These are phyloP conservation scores for Dysidea cf. avara DNA, from an alignment of 37 sponge, comb jelly and placozoan genomes.

Conservation along the genomic window DNA sequence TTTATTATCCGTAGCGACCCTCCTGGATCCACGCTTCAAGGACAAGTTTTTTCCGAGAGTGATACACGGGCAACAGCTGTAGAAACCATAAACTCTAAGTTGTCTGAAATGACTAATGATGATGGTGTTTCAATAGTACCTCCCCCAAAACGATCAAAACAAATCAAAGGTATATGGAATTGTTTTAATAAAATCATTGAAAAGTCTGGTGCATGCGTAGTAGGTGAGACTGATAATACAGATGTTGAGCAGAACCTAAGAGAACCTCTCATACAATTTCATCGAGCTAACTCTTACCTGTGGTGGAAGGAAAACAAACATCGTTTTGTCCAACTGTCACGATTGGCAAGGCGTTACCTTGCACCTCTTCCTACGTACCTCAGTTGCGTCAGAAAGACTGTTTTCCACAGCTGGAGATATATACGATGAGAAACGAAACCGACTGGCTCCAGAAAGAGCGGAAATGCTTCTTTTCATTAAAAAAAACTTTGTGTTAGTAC, in stretches of 20 bases:
- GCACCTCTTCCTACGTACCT: conserved; percentile 23
- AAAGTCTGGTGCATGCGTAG: not conserved
- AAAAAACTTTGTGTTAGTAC: not conserved
- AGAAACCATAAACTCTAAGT: no score
- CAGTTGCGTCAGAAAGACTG: conserved; percentile 22
- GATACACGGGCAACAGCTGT: no score
- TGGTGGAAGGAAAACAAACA: conserved; percentile 14
- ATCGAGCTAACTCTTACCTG: conserved; percentile 4
- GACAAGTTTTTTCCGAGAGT: conserved; percentile 2
- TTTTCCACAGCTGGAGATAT: conserved; percentile 21
- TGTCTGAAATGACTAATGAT: no score
- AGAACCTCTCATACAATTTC: conserved; percentile 7
- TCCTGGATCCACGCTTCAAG: conserved; percentile 9
- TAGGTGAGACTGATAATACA: not conserved
- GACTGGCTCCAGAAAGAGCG: conserved; percentile 13
- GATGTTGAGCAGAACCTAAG: conserved; percentile 6
- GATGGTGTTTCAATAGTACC: no score
- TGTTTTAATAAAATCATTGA: conserved; percentile 13
- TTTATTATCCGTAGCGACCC: not conserved
- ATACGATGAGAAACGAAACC: conserved; percentile 8
- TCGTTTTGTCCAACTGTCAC: not conserved
- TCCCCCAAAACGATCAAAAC: no score
- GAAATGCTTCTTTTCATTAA: conserved; percentile 30
- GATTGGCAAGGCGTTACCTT: conserved; percentile 13
- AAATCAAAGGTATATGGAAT: not conserved